A percentile compares a stretch with the other conserved stretches of the same genome.
phyloP scores from a whole-genome alignment of 2,797 vertebrate genomes.

The Oryzias dopingdopingensis region DNA sequence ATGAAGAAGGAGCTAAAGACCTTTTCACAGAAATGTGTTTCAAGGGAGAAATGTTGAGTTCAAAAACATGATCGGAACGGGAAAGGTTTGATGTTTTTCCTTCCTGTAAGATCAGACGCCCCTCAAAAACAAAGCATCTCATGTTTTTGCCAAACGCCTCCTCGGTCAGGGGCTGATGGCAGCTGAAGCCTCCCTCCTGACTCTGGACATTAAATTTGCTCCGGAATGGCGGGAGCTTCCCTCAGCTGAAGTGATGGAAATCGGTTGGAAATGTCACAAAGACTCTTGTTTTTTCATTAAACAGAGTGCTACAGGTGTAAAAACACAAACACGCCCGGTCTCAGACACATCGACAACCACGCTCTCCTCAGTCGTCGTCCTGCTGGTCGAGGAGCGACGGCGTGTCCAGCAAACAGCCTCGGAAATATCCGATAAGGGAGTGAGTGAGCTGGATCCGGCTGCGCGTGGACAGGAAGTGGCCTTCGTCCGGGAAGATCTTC shows the following conservation, averaged over 20 bases:
- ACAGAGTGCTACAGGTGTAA: constrained; percentile 52
- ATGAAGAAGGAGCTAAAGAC: no score
- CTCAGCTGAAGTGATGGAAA: constrained; percentile 1
- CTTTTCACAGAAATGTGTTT: no score
- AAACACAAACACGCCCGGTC: constrained; percentile 38
- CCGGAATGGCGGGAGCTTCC: constrained; percentile 1
- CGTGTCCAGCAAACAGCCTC: constrained; percentile 86
- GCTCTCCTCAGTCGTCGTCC: constrained; percentile 80
- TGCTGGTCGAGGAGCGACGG: constrained; percentile 81
- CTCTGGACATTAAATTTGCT: constrained; percentile 1
- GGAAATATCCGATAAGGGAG: constrained; percentile 90
- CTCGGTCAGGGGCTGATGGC: neutral
- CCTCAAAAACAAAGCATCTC: neutral
- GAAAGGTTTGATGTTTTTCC: no score
- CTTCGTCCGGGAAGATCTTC: constrained; percentile 96
- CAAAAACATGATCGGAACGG: no score
- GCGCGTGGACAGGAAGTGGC: constrained; percentile 86
- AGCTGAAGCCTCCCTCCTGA: neutral
- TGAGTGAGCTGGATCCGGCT: constrained; percentile 89
- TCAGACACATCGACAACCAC: neutral
- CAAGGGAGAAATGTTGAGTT: no score
- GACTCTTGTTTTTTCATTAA: constrained; percentile 39
- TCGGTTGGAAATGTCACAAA: constrained; percentile 18
- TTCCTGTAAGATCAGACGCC: no score
- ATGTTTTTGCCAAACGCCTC: neutral